Evolutionary conservation across 2,113 vertebrate species (phyloP).

Genomic region (Saccopteryx leptura): DNA sequence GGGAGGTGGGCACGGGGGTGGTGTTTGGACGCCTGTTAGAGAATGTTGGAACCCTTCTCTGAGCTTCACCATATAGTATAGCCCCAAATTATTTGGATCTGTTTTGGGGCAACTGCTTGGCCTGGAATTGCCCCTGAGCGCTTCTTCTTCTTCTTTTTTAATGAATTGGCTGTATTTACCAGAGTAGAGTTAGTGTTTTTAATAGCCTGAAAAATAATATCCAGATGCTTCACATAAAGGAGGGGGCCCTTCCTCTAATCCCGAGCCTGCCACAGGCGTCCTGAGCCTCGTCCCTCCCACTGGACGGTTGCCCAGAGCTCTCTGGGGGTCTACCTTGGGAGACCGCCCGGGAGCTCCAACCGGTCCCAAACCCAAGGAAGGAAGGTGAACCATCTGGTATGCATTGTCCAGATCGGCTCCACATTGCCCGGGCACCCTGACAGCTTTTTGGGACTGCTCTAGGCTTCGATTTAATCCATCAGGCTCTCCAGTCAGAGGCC

Average conservation of each 20-base stretch:
- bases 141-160: background rate
- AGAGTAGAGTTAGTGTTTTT: conserved; percentile 77
- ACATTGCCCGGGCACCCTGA: conserved; percentile 74
- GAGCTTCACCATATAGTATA: background rate
- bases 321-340: conserved; percentile 78
- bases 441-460: conserved; percentile 65
- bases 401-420: conserved; percentile 61
- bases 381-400: conserved; percentile 79
- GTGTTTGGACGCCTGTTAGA: background rate
- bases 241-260: conserved; percentile 50
- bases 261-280: conserved; percentile 42
- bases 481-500: conserved; percentile 64
- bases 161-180: conserved; percentile 70
- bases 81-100: conserved; percentile 38
- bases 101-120: conserved; percentile 54
- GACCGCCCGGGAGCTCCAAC: conserved; percentile 68
- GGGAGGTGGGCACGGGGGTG: background rate
- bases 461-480: conserved; percentile 71
- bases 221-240: conserved; percentile 81
- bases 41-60: conserved; percentile 15
- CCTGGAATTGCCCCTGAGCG: conserved; percentile 34
- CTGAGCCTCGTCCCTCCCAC: conserved; percentile 59
- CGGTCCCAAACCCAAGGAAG: conserved; percentile 73
- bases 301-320: conserved; percentile 73
- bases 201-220: conserved; percentile 80